phyloP scores from a whole-genome alignment of 2,888 invertebrate genomes.

The Resseliella maxima region DNA sequence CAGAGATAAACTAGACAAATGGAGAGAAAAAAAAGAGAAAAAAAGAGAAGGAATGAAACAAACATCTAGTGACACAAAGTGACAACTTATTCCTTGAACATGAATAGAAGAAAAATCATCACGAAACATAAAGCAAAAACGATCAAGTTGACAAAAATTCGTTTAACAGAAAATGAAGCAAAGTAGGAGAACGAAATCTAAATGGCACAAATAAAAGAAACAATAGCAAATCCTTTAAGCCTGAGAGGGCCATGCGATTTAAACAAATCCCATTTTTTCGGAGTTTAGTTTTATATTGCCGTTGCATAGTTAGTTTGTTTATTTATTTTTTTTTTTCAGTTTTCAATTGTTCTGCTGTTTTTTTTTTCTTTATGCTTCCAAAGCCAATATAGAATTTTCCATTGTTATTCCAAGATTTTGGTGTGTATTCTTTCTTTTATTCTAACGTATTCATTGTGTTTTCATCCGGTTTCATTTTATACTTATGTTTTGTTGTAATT shows the following conservation, averaged over 20 bases:
- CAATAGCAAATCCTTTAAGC: conserved; percentile 55
- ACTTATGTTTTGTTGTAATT: conserved; percentile 52
- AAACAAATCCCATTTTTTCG: conserved; percentile 30
- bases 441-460: conserved; percentile 51
- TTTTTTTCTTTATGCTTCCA: conserved; percentile 10
- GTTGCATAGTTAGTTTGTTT: conserved; percentile 53
- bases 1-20: background rate
- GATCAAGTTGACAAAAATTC: conserved; percentile 53
- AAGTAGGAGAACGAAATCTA: conserved; percentile 40
- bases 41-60: background rate
- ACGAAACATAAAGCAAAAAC: conserved; percentile 33
- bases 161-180: conserved; percentile 42
- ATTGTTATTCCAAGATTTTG: background rate
- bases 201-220: conserved; percentile 51
- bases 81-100: conserved; percentile 53
- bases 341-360: conserved; percentile 34
- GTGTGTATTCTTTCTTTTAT: background rate
- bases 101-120: conserved; percentile 1
- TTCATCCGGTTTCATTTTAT: conserved; percentile 49
- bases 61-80: conserved; percentile 42
- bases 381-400: conserved; percentile 46
- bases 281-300: conserved; percentile 29
- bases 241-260: conserved; percentile 44
- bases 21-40: too few relatives aligned
- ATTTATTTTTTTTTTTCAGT: conserved; percentile 36